Conservation (phyloP, 2,888 invertebrate species). For the Cetonia aurata region DNA sequence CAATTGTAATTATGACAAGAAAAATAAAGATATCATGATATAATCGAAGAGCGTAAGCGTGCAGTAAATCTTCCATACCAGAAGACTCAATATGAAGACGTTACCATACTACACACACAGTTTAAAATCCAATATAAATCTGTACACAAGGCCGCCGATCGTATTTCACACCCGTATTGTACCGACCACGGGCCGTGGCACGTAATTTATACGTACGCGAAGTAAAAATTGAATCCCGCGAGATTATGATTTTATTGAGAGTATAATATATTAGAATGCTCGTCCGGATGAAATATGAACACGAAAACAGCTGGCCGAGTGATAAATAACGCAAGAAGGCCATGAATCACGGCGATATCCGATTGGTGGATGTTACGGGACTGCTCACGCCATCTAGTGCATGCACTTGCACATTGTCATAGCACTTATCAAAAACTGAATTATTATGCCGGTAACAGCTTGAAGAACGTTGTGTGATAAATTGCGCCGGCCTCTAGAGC, state of each 20-base stretch:
- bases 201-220: constrained; percentile 39
- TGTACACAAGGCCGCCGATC: constrained; percentile 10
- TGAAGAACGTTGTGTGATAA: constrained; percentile 41
- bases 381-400: constrained; percentile 49
- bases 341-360: constrained; percentile 50
- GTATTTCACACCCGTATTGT: constrained; percentile 25
- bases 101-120: constrained; percentile 21
- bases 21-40: background rate
- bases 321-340: constrained; percentile 51
- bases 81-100: constrained; percentile 28
- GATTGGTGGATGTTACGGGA: constrained; percentile 47
- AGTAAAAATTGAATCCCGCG: constrained; percentile 44
- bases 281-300: constrained; percentile 49
- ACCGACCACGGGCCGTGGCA: constrained; percentile 3
- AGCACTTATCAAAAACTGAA: constrained; percentile 47
- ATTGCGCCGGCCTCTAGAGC: constrained; percentile 23
- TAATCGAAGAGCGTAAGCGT: background rate
- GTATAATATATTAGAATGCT: constrained; percentile 49
- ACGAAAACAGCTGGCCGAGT: constrained; percentile 52
- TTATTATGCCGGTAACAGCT: constrained; percentile 44
- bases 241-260: constrained; percentile 49
- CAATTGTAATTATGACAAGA: no score
- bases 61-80: background rate
- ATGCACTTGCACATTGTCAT: constrained; percentile 50
- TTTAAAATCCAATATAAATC: constrained; percentile 27